These are phyloP conservation scores for Malurus melanocephalus DNA, from an alignment of 2,113 vertebrate species.

Conservation along the genomic window DNA sequence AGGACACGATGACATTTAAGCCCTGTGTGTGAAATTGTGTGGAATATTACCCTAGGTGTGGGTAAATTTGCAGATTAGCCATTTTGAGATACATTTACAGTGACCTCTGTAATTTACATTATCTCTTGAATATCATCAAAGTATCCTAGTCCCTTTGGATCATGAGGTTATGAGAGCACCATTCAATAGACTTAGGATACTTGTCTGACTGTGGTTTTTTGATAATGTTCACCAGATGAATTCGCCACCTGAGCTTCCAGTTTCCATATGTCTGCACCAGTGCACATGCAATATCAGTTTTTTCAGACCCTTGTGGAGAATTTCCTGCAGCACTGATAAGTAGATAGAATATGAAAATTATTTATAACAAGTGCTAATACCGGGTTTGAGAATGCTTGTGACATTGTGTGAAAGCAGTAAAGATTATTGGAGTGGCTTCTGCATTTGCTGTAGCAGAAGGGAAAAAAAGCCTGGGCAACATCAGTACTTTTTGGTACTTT, in stretches of 20 bases:
- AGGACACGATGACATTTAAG: not conserved
- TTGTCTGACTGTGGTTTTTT: not conserved
- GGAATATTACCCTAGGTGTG: not conserved
- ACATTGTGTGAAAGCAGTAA: not conserved
- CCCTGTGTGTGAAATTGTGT: not conserved
- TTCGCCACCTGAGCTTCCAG: not conserved
- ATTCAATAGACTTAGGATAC: not conserved
- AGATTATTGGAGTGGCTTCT: not conserved
- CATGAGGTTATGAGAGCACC: not conserved
- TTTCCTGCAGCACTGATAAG: not conserved
- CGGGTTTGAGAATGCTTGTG: not conserved
- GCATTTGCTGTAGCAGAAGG: not conserved
- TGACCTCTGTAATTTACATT: not conserved
- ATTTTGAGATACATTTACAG: not conserved
- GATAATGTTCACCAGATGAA: not conserved
- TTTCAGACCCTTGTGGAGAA: not conserved
- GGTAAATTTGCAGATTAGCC: not conserved
- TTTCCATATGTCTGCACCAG: rapidly evolving
- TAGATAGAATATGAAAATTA: not conserved
- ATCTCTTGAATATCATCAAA: not conserved
- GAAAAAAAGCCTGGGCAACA: not conserved
- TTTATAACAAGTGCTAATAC: not conserved
- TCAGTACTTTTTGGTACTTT: not conserved
- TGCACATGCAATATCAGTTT: not conserved
- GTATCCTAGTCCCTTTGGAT: not conserved